Base-by-base conservation (phyloP, 2,113 vertebrate genomes). In the Noctilio leporinus region DNA sequence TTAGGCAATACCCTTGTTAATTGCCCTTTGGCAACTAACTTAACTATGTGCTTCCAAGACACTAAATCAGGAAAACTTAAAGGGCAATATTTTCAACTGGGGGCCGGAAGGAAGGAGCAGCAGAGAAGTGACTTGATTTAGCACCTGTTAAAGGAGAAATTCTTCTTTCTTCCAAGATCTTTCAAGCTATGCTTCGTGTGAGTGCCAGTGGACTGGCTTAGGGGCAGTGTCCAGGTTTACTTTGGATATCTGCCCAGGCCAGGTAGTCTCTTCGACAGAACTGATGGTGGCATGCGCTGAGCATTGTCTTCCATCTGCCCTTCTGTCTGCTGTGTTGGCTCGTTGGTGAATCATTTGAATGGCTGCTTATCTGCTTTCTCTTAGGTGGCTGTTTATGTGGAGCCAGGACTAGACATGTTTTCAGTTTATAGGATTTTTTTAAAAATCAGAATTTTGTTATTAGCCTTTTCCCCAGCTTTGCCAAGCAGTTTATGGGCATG, bases 1-100 rank as follows among this genome's bases (percentile, higher is more conserved):
- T 94, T 89, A 96, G 95, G 86, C 90, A 95, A 59, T 92, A 91
- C 45, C 78, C 86, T 93, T 84, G 33, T 95, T 96, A 95, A 94
- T 83, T 97, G 95, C 89, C 83, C 89, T 77, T 94, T 94, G 96
- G 93, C 85, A 70, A 94, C 89, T 95, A 93, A 95, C 85, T 96
- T 95, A 93, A 93, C 91, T 92, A 80, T 93, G 95, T 65, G 97
- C 97, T 98, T 97, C 96, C 92, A 96, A 95, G 86, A 59, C 87
- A 83, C 89, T 94, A 83, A 82, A 96, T 96, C 86, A 95, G 96
- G 96, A 97, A 95, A 96, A 95, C 69, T 86, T 75, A 89, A 93
- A 96, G 87, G 94, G 94, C 92, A 94, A 70, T 94, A 92, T 95
- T 96, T 94, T 97, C 95, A 93, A 95, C 90, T 86, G 73, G 85